phyloP scores from a whole-genome alignment of 2,888 invertebrate species.

The Pristionchus mayeri region DNA sequence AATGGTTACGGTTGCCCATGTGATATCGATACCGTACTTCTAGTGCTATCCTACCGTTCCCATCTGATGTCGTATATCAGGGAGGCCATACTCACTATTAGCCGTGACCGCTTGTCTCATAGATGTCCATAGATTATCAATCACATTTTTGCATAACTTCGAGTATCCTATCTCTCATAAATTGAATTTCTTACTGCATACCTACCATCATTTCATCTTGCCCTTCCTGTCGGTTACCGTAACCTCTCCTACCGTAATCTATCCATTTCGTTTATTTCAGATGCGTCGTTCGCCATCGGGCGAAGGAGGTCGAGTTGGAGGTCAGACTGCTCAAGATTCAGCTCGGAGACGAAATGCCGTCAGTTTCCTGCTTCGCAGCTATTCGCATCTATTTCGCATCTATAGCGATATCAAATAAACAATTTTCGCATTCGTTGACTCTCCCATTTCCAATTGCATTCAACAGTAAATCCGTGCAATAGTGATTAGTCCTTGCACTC shows the following conservation, averaged over 20 bases:
- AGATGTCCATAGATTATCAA: not conserved
- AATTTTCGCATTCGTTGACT: too few relatives aligned
- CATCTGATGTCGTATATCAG: not conserved
- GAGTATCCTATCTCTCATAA: not conserved
- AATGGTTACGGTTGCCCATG: too few relatives aligned
- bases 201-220: not conserved
- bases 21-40: too few relatives aligned
- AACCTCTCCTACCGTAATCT: not conserved
- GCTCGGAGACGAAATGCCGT: constrained; percentile 14
- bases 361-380: too few relatives aligned
- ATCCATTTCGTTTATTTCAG: not conserved
- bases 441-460: too few relatives aligned
- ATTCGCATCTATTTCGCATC: not conserved
- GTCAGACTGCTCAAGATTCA: not conserved
- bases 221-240: not conserved
- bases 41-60: not conserved
- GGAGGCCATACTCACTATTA: not conserved
- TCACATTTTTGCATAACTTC: not conserved
- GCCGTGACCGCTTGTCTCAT: not conserved
- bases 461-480: too few relatives aligned
- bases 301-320: constrained; percentile 31
- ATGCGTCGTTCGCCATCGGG: constrained; percentile 15
- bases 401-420: too few relatives aligned
- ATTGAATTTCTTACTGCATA: not conserved
- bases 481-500: too few relatives aligned